Evolutionary conservation across 2,797 vertebrate genomes (phyloP).

Genomic region (Denticeps clupeoides): DNA sequence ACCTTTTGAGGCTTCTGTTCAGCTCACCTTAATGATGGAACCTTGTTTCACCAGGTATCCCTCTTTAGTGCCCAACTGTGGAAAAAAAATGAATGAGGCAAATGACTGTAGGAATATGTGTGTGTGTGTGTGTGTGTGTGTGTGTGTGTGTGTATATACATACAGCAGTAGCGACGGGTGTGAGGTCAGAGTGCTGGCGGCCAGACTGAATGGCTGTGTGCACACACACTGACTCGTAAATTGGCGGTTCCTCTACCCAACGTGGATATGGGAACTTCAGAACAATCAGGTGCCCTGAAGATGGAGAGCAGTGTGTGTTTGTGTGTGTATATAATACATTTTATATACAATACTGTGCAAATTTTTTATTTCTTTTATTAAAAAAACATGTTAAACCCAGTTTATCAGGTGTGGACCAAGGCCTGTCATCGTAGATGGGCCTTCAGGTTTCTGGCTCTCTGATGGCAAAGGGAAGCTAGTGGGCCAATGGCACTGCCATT

Average conservation of each 20-base stretch:
- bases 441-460: no score
- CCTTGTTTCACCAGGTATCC: conserved; percentile 92
- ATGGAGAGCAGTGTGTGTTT: not conserved
- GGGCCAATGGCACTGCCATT: no score
- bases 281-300: conserved; percentile 78
- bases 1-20: not conserved
- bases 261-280: conserved; percentile 81
- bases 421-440: no score
- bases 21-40: conserved; percentile 78
- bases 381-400: no score
- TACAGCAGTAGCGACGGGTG: conserved; percentile 80
- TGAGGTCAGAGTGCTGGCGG: conserved; percentile 72
- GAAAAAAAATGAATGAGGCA: no score
- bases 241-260: conserved; percentile 84
- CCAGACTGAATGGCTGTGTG: conserved; percentile 89
- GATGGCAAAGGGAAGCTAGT: no score
- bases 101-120: not conserved
- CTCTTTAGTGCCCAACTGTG: conserved; percentile 94
- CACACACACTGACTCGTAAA: conserved; percentile 89
- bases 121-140: not conserved
- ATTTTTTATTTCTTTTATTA: no score
- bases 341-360: no score
- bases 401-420: no score
- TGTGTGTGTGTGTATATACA: conserved; percentile 24
- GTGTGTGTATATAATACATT: not conserved